Evolutionary conservation across 2,113 vertebrate species (phyloP), one percentile per base, ranked within the genome.

Genomic region (Phylloscopus trochiloides): DNA sequence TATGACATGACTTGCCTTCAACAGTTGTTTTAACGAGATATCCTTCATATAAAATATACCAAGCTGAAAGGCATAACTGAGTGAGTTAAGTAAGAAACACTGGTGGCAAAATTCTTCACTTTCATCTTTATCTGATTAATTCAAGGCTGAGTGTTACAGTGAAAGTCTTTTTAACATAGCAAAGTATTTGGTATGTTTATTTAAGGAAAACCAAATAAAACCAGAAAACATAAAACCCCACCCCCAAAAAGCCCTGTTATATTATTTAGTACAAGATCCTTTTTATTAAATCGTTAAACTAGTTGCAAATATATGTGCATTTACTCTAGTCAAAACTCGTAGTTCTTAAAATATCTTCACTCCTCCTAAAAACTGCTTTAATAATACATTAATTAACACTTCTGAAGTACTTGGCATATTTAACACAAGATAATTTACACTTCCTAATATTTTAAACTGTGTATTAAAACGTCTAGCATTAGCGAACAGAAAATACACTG

Each of bases 121-220:
- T 98, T 98, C 97, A 97, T 98, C 97, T 98, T 98, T 98, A 98
- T 98, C 97, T 98, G 97, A 98, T 98, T 97, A 98, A 97, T 97
- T 97, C 94, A 97, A 96, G 89, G 90, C 88, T 97, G 83, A 94
- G 57, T 97, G 85, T 95, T 97, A 92, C 92, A 94, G 91, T 92
- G 89, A 94, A 94, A 97, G 71, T 95, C 96, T 95, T 97, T 98
- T 95, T 95, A 96, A 91, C 86, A 72, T 92, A 96, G 57, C 77
- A 87, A 74, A 96, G 47, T 81, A 80, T 78, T 92, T 78, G 84
- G 20, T 82, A 96, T 97, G 83, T 87, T 97, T 96, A 71, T 88
- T 95, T 92, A 43, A 94, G 96, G 86, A 96, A 81, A 57, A 78
- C 17, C 28, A 65, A 83, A 70, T 54, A 77, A 78, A 77, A 34